Evolutionary conservation across 2,888 invertebrate species (phyloP).

Genomic region (Polyploca ridens): DNA sequence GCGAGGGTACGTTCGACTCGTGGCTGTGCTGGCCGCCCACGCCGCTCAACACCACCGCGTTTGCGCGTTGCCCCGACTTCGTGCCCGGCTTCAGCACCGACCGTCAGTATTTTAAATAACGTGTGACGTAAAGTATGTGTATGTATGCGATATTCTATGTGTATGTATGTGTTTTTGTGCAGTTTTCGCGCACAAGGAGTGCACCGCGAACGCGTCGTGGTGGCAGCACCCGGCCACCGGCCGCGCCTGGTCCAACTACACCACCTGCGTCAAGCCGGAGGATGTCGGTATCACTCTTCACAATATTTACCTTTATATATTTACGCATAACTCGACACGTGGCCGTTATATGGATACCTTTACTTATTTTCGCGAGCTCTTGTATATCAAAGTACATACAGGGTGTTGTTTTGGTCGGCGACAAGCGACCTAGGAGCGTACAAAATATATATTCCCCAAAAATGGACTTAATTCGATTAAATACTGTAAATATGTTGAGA

Average conservation of each 20-base stretch:
- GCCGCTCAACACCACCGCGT: constrained; percentile 86
- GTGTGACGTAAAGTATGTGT: too few relatives aligned
- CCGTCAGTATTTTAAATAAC: constrained; percentile 78
- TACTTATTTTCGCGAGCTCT: too few relatives aligned
- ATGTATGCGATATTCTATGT: neutral
- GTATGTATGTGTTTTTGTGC: constrained; percentile 42
- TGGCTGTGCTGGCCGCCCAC: constrained; percentile 93
- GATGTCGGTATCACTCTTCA: constrained; percentile 82
- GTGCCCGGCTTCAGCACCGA: constrained; percentile 90
- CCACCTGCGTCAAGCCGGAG: constrained; percentile 89
- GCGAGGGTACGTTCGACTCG: constrained; percentile 91
- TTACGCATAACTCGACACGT: too few relatives aligned
- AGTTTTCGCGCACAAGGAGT: constrained; percentile 93
- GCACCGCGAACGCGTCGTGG: constrained; percentile 92
- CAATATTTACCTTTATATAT: neutral
- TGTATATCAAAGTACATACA: too few relatives aligned
- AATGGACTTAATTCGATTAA: too few relatives aligned
- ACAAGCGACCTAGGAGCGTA: too few relatives aligned
- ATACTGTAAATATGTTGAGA: too few relatives aligned
- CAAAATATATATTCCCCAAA: too few relatives aligned
- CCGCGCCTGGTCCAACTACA: constrained; percentile 95
- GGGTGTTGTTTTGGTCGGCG: too few relatives aligned
- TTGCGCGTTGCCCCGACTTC: constrained; percentile 89
- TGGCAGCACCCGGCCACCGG: constrained; percentile 91
- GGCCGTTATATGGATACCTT: too few relatives aligned